Base-by-base conservation (phyloP, 2,888 invertebrate species). In the Podabrus alpinus region DNA sequence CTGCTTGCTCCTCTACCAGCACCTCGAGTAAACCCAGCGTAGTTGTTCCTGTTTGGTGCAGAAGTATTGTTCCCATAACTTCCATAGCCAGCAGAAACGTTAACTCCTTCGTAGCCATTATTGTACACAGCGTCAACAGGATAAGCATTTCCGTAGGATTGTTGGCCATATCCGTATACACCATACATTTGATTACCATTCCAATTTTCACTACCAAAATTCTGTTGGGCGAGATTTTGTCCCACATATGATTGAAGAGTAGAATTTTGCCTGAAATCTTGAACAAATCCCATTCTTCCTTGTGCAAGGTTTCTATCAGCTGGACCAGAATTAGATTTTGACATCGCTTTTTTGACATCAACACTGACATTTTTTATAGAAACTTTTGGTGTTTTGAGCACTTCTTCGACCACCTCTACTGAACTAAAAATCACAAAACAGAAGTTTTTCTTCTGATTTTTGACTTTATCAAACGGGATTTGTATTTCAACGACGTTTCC, bases 361-460 rank as follows among this genome's bases (percentile, higher is more conserved):
- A 94, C 95, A 91, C 97, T 97, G 89, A 97, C 96, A 81, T 95
- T 97, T 81, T 94, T 95, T 82, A 97, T 97, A 70, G 93, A 95
- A 88, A 97, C 97, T 88, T 97, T 97, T 13, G 97, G 95, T 70
- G 95, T 95, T 88, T 96, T 97, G 77, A 97, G 89, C 70, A 97
- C 90, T 87, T 97, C 96, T 84, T 96, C 96, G 25, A 97, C 97
- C 71, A 97, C 95, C 87, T 96, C 95, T 88, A 97, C 97, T 24
- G 95, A 95, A 86, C 98, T 97, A 85, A 98, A 98, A 80, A 98
- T 98, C 86, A 98, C 97, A 88, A 98, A 98, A 87, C 97, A 98
- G 91, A 98, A 98, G 77, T 95, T 97, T 90, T 98, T 95, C 83
- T 98, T 93, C 88, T 97, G 97, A 87, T 97, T 97, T 91, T 97